Evolutionary conservation across 2,888 invertebrate species (phyloP).

Genomic region (Netelia fuscicornis): DNA sequence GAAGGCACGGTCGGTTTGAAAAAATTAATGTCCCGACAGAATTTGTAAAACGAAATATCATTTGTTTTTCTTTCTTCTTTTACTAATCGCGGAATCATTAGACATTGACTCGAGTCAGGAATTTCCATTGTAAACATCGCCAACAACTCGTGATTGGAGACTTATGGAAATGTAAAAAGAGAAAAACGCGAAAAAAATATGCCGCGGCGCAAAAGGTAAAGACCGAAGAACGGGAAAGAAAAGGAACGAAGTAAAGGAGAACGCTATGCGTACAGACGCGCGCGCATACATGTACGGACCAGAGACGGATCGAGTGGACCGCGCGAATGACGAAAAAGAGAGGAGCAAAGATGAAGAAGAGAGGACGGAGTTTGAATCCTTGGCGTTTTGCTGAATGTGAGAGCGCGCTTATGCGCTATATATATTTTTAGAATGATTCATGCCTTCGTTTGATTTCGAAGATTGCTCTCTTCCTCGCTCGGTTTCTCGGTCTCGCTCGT

Average conservation of each 20-base stretch:
- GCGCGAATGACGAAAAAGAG: slow-evolving; percentile 45
- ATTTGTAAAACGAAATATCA: not conserved
- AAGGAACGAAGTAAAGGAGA: slow-evolving; percentile 58
- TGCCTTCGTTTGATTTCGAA: slow-evolving; percentile 82
- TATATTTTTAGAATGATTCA: slow-evolving; percentile 83
- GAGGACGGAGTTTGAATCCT: slow-evolving; percentile 54
- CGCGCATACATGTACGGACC: slow-evolving; percentile 26
- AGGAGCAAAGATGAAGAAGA: slow-evolving; percentile 61
- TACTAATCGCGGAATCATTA: too few relatives aligned
- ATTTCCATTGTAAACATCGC: too few relatives aligned
- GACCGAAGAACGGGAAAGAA: slow-evolving; percentile 51
- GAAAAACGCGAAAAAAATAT: slow-evolving; percentile 8
- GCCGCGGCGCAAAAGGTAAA: slow-evolving; percentile 42
- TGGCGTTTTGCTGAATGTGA: slow-evolving; percentile 54
- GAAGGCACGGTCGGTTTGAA: too few relatives aligned
- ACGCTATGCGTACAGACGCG: slow-evolving; percentile 16
- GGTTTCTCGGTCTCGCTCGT: slow-evolving; percentile 8
- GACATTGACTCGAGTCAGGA: too few relatives aligned
- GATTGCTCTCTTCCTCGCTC: slow-evolving; percentile 73
- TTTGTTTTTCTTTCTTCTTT: too few relatives aligned
- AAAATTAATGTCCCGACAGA: too few relatives aligned
- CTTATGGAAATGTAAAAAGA: slow-evolving; percentile 34
- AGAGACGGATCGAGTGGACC: slow-evolving; percentile 61
- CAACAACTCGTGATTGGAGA: not conserved
- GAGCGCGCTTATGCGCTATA: slow-evolving; percentile 61